These are phyloP conservation scores for Lasioglossum vierecki DNA, from an alignment of 2,888 invertebrate species.

Conservation along the genomic window DNA sequence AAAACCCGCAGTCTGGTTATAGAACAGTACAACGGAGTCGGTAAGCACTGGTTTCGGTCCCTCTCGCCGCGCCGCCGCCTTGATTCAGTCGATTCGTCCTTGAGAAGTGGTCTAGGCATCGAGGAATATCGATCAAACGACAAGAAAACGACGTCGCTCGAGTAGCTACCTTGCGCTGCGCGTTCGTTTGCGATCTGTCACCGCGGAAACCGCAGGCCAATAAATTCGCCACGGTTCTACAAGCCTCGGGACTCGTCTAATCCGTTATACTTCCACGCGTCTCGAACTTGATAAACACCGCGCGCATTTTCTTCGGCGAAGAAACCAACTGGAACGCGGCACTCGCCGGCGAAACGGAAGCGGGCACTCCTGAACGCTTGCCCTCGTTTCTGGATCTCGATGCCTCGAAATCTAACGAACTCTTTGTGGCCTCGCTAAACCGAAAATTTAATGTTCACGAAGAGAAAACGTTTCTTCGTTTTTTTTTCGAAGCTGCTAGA, in stretches of 20 bases:
- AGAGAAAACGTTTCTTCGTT: too few species aligned
- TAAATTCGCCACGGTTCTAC: background rate
- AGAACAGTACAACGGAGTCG: background rate
- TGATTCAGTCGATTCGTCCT: slow-evolving; percentile 33
- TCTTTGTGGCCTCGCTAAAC: background rate
- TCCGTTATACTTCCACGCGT: background rate
- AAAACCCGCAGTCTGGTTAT: background rate
- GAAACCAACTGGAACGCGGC: slow-evolving; percentile 4
- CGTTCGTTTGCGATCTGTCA: slow-evolving; percentile 11
- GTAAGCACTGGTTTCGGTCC: background rate
- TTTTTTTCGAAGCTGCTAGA: too few species aligned
- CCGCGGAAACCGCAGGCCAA: slow-evolving; percentile 33
- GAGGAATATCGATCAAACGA: slow-evolving; percentile 64
- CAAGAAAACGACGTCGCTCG: slow-evolving; percentile 31
- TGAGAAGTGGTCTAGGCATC: slow-evolving; percentile 28
- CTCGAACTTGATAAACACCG: background rate
- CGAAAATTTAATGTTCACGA: background rate
- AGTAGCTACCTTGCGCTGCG: background rate
- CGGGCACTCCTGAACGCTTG: slow-evolving; percentile 3
- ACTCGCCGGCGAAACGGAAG: background rate
- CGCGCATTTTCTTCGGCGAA: background rate
- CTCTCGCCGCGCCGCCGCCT: background rate
- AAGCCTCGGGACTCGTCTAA: background rate
- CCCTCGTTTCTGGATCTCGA: background rate
- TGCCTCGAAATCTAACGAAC: background rate